Conservation (phyloP, 2,888 invertebrate genomes). For the Drosophila mayaguana region DNA sequence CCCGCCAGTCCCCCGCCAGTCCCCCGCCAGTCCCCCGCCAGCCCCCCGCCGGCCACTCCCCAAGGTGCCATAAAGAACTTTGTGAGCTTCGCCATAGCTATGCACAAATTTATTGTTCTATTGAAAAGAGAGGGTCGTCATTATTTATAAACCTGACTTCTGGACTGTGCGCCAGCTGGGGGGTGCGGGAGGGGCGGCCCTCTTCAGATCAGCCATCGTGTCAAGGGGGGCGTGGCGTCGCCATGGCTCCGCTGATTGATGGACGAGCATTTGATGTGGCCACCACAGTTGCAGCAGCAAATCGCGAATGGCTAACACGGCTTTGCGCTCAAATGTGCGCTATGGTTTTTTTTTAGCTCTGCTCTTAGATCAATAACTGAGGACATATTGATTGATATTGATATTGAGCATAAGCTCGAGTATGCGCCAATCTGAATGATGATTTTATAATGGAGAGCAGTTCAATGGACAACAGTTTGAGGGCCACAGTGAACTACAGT, state of each 20-base stretch:
- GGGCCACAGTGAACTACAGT: not conserved
- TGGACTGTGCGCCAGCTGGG: not conserved
- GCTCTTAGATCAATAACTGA: not conserved
- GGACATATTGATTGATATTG: not conserved
- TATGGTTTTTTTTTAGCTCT: not conserved
- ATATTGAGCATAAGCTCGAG: too few relatives aligned
- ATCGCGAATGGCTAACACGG: constrained; percentile 31
- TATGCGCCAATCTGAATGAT: not conserved
- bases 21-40: not conserved
- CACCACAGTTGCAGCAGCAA: constrained; percentile 37
- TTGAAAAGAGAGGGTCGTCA: constrained; percentile 43
- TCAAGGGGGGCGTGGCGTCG: constrained; percentile 27
- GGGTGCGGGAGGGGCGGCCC: too few relatives aligned
- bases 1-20: not conserved
- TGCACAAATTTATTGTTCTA: constrained; percentile 69
- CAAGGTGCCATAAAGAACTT: constrained; percentile 70
- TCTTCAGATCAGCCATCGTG: constrained; percentile 2
- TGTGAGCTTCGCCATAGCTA: constrained; percentile 43
- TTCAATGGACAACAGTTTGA: not conserved
- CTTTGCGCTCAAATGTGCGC: constrained; percentile 27
- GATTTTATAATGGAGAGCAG: not conserved
- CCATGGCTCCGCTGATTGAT: constrained; percentile 41
- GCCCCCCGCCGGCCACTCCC: not conserved
- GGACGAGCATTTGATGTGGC: constrained; percentile 24
- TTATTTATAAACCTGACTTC: constrained; percentile 45